Base-by-base conservation (phyloP, 2,888 invertebrate genomes). In the Pristionchus exspectatus region DNA sequence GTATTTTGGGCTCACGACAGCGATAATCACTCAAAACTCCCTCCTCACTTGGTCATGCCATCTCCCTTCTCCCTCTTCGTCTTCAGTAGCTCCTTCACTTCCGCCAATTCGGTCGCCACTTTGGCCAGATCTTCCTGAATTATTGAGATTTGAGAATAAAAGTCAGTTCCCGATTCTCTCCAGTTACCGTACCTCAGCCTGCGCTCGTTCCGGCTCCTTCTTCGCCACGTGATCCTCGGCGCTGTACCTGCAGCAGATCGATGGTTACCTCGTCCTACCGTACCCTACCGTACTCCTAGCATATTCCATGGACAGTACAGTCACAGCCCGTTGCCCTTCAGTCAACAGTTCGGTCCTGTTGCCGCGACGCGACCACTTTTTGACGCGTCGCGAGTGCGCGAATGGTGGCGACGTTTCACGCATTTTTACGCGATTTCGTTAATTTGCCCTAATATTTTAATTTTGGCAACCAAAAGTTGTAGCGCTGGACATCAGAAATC, bases 41-140 rank as follows among this genome's bases (percentile, higher is more conserved):
- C 44, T 50, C 44, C 77, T 77, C 21, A 69, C 33, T 90, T 92
- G 33, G 88, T 88, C 74, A 92, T 91, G 24, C 69, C 69, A 16
- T 85, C 69, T 30, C 89, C 83, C 4, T 90, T 44, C 12, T 88
- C 91, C 4, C 33, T 59, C 10, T 90, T 90, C 84, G 92, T 89
- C 33, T 92, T 90, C 85, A 91, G 44, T 50, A 89, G 85, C 24
- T 90, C 92, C n/a, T 91, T 85, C 0, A 91, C 90, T n/a, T 84
- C 77, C 1, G 81, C 88, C 30, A 91, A 38, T 18, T 90, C 72
- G 18, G 85, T 89, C 21, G 74, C 21, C 12, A 89, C 72, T 3
- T 69, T 81, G 16, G 74, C 77, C 54, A 54, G 59, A 9, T 84
- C 59, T 30, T 12, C 59, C 84, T 84, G 21, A 33, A 84, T 16